Evolutionary conservation across 1,140 invertebrate genomes (phyloP).

Genomic region (Neodiprion fabricii): DNA sequence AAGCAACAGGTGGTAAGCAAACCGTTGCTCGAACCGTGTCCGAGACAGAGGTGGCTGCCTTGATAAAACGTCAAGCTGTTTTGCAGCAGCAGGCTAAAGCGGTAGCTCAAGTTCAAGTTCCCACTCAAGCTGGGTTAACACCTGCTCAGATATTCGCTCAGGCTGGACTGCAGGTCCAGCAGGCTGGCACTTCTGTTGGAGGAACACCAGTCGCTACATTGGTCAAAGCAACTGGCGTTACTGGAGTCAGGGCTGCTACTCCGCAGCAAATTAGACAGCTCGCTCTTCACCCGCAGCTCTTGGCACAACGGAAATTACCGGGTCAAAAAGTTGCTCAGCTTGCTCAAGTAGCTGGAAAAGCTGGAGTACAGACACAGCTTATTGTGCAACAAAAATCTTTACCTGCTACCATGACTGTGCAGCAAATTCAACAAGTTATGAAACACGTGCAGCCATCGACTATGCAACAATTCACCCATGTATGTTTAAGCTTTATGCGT

Average conservation of each 20-base stretch:
- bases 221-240: constrained; percentile 66
- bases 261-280: constrained; percentile 72
- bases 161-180: constrained; percentile 61
- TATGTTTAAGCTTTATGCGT: constrained; percentile 36
- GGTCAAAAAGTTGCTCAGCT: constrained; percentile 68
- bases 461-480: constrained; percentile 62
- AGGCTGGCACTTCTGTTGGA: constrained; percentile 54
- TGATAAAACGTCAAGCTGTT: constrained; percentile 73
- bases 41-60: constrained; percentile 73
- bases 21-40: constrained; percentile 66
- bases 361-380: constrained; percentile 65
- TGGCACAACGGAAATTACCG: constrained; percentile 68
- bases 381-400: constrained; percentile 73
- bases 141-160: constrained; percentile 66
- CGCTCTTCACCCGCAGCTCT: constrained; percentile 72
- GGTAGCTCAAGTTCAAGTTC: constrained; percentile 58
- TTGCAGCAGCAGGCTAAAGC: constrained; percentile 64
- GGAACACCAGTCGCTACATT: constrained; percentile 59
- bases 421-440: constrained; percentile 81
- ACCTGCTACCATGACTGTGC: constrained; percentile 72
- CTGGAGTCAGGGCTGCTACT: constrained; percentile 64
- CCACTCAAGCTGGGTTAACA: constrained; percentile 55
- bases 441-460: constrained; percentile 67
- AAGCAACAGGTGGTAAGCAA: constrained; percentile 56
- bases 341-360: constrained; percentile 62